Base-by-base conservation (phyloP, 2,797 vertebrate species). In the Oceanodroma leucorhoa region DNA sequence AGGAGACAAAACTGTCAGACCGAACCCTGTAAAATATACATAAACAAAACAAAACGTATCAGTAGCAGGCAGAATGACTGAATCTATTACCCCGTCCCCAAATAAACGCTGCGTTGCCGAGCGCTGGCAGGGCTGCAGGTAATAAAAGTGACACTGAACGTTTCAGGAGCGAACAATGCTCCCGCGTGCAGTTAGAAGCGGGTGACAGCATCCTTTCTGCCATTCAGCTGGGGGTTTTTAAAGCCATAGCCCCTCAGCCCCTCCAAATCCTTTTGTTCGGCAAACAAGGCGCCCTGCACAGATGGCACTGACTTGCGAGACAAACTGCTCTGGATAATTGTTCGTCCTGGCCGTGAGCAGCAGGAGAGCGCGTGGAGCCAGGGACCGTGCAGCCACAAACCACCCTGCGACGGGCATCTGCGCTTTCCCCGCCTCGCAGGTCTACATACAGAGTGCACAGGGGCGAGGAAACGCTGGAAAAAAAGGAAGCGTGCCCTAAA, bases 1-100 rank as follows among this genome's bases (percentile, higher is more conserved):
- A 81, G 65, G 84, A 96, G 96, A 96, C 96, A 97, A 97, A 96
- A 93, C 95, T 46, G 93, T 67, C 93, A 87, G 71, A 76, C 57
- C 6, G 9, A 88, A 81, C 75, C 27, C 75, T 38, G 50, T 87
- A 65, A 93, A 90, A 90, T 32, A 94, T n/a, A 75, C 27, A 70
- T 87, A 91, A 87, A 95, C 73, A 85, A 94, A 93, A 32, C 84
- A 91, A 85, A 87, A 60, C 7, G 0, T 43, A 85, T 21, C 92
- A 81, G 86, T 13, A 54, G 78, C 60, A 61, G 65, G 75, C 78
- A 87, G 80, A 75, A 85, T 5, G 61, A 61, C 71, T 87, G 72
- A 72, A 53, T 93, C 57, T 46, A 87, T 81, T 51, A 78, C 29
- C 45, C 79, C 27, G 18, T 65, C 30, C 75, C 71, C 57, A 57